Evolutionary conservation across 2,797 vertebrate species (phyloP).

Genomic region (Labeo calbasu): DNA sequence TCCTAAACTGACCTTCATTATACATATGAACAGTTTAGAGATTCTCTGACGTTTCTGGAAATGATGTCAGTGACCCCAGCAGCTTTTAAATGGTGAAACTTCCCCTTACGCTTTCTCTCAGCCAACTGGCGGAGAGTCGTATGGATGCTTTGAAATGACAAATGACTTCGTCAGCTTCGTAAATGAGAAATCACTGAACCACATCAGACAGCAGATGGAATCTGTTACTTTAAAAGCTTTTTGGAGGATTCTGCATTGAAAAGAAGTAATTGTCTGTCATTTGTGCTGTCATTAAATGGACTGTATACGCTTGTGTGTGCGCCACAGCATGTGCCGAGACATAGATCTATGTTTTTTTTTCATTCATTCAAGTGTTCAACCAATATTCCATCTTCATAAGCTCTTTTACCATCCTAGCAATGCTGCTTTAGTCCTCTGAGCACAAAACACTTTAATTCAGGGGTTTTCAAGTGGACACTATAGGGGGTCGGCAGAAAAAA

Average conservation of each 20-base stretch:
- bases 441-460: slow-evolving; percentile 31
- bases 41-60: slow-evolving; percentile 34
- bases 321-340: not conserved
- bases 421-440: not conserved
- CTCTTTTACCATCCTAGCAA: not conserved
- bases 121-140: slow-evolving; percentile 31
- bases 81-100: slow-evolving; percentile 41
- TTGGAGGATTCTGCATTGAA: slow-evolving; percentile 41
- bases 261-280: slow-evolving; percentile 54
- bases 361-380: slow-evolving; percentile 1
- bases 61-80: slow-evolving; percentile 43
- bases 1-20: slow-evolving; percentile 14
- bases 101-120: slow-evolving; percentile 26
- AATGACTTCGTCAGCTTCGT: slow-evolving; percentile 56
- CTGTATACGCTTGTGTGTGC: slow-evolving; percentile 9
- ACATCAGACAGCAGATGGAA: slow-evolving; percentile 51
- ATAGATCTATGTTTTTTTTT: not conserved
- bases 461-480: not conserved
- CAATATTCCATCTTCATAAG: slow-evolving; percentile 10
- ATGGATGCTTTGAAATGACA: slow-evolving; percentile 58
- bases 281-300: slow-evolving; percentile 41
- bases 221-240: slow-evolving; percentile 58
- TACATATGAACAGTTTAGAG: slow-evolving; percentile 11
- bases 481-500: not conserved
- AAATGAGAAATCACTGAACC: slow-evolving; percentile 59